Conservation (phyloP, 2,888 invertebrate genomes). For the Oscheius sp. region DNA sequence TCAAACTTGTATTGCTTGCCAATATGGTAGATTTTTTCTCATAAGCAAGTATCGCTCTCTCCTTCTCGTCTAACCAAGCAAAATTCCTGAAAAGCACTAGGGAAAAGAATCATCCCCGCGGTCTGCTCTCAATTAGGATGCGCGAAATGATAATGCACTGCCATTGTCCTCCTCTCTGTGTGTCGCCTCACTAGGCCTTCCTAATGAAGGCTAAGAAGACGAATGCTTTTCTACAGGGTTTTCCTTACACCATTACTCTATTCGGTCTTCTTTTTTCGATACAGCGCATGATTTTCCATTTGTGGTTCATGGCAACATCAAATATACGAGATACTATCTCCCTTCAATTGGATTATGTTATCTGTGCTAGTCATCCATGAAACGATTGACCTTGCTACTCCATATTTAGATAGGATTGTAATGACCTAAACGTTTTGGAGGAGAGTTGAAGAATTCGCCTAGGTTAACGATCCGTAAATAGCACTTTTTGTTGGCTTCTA, state of each 20-base stretch:
- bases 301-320: background rate
- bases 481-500: slow-evolving; percentile 21
- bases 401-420: too few relatives aligned
- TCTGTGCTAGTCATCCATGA: background rate
- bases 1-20: background rate
- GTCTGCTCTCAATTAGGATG: slow-evolving; percentile 34
- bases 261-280: too few relatives aligned
- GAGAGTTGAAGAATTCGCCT: slow-evolving; percentile 19
- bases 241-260: too few relatives aligned
- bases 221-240: background rate
- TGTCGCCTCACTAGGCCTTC: slow-evolving; percentile 11
- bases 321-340: slow-evolving; percentile 1
- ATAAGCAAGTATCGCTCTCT: too few relatives aligned
- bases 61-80: background rate
- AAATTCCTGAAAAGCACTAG: background rate
- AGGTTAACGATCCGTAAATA: slow-evolving; percentile 36
- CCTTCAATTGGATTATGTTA: background rate
- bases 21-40: too few relatives aligned
- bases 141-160: slow-evolving; percentile 39
- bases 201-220: slow-evolving; percentile 20
- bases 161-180: slow-evolving; percentile 27
- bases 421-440: background rate
- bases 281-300: too few relatives aligned
- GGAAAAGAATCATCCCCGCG: background rate
- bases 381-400: too few relatives aligned